Evolutionary conservation across 2,113 vertebrate genomes (phyloP).

Genomic region (Chionodraco myersi): DNA sequence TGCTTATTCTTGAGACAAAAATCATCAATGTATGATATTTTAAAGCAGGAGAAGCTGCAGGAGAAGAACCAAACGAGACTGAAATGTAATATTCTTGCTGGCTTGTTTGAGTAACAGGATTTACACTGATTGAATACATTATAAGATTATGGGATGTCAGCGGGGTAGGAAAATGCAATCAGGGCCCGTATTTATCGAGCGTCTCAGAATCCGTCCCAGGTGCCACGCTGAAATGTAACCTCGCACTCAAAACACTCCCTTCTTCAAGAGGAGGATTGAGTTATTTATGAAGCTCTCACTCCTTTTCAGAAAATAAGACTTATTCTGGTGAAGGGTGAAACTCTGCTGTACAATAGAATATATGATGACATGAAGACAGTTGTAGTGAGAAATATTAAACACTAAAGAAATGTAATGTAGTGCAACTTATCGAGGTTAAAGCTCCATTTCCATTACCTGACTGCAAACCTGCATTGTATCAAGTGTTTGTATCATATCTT

Average conservation of each 20-base stretch:
- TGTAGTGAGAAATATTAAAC: not conserved
- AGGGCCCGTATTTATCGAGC: slow-evolving; percentile 16
- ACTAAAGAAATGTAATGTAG: too few species aligned
- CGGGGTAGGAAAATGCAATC: slow-evolving; percentile 15
- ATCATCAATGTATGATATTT: slow-evolving; percentile 17
- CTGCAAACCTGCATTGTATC: not conserved
- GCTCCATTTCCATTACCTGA: not conserved
- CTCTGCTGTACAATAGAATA: not conserved
- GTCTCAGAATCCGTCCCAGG: not conserved
- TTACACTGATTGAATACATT: slow-evolving; percentile 31
- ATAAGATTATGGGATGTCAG: slow-evolving; percentile 10
- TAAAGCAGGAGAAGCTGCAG: not conserved
- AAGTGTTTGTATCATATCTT: too few species aligned
- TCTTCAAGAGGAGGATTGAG: not conserved
- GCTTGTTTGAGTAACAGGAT: slow-evolving; percentile 42
- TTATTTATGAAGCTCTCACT: not conserved
- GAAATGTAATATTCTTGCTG: slow-evolving; percentile 16
- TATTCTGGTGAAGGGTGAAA: not conserved
- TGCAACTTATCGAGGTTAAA: not conserved
- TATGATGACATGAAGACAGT: not conserved
- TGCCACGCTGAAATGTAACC: not conserved
- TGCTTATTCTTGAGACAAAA: slow-evolving; percentile 24
- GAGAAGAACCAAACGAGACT: not conserved
- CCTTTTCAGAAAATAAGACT: not conserved
- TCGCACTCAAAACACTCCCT: not conserved